phyloP scores from a whole-genome alignment of 2,888 invertebrate genomes.

The Ptychoptera albimana region DNA sequence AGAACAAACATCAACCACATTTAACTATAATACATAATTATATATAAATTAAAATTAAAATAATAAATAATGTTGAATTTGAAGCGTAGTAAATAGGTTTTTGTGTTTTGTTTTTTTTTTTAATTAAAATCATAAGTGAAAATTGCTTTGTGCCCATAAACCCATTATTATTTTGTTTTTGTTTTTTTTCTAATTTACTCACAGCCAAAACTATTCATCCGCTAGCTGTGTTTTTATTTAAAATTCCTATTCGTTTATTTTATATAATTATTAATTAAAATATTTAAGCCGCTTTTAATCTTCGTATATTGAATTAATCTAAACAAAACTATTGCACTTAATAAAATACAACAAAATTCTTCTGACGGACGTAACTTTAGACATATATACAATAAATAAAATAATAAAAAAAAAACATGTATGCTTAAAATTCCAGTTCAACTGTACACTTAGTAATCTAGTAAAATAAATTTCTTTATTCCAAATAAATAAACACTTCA shows the following conservation, averaged over 20 bases:
- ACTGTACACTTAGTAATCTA: no score
- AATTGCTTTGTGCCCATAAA: slow-evolving; percentile 2
- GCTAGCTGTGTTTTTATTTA: slow-evolving; percentile 1
- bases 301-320: neutral
- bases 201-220: slow-evolving; percentile 4
- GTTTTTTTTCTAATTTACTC: slow-evolving; percentile 3
- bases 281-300: neutral
- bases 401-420: no score
- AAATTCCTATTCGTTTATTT: neutral
- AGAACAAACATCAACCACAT: neutral
- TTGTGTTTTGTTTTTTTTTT: no score
- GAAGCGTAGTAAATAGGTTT: neutral
- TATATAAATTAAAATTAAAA: slow-evolving; percentile 1
- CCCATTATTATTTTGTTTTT: neutral
- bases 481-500: no score
- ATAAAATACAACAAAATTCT: no score
- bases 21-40: neutral
- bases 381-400: no score
- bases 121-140: neutral
- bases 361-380: no score
- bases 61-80: neutral
- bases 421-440: no score
- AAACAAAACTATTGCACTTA: no score
- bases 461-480: no score
- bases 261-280: neutral